Conservation (phyloP, 2,797 vertebrate species). For the Hemitrygon akajei region DNA sequence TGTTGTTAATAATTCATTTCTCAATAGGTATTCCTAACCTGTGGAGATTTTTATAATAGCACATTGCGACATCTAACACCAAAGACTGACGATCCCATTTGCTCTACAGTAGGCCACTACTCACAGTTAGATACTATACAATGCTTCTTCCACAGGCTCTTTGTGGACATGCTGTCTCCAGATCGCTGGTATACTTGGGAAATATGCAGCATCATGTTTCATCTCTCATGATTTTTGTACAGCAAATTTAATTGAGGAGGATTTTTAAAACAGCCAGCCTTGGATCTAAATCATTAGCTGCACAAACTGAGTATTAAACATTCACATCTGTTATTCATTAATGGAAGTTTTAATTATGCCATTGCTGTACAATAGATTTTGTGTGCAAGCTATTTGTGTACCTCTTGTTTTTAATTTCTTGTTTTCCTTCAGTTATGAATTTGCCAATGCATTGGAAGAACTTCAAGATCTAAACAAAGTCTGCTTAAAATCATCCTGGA, state of each 20-base stretch:
- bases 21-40: neutral
- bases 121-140: neutral
- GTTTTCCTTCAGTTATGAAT: slow-evolving; percentile 15
- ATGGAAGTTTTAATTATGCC: neutral
- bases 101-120: neutral
- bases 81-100: neutral
- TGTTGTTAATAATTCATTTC: neutral
- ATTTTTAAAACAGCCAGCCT: neutral
- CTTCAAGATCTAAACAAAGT: neutral
- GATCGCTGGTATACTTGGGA: neutral
- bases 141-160: neutral
- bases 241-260: neutral
- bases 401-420: neutral
- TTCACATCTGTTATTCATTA: neutral
- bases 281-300: neutral
- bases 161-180: neutral
- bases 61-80: neutral
- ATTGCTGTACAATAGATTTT: neutral
- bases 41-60: neutral
- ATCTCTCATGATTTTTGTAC: neutral
- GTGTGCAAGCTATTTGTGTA: neutral
- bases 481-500: slow-evolving; percentile 45
- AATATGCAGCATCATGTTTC: neutral
- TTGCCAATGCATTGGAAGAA: neutral
- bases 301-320: neutral